Percentiles rank a stretch among this genome's conserved stretches.
phyloP scores from a whole-genome alignment of 2,113 vertebrate species.

The Oncorhynchus clarkii region DNA sequence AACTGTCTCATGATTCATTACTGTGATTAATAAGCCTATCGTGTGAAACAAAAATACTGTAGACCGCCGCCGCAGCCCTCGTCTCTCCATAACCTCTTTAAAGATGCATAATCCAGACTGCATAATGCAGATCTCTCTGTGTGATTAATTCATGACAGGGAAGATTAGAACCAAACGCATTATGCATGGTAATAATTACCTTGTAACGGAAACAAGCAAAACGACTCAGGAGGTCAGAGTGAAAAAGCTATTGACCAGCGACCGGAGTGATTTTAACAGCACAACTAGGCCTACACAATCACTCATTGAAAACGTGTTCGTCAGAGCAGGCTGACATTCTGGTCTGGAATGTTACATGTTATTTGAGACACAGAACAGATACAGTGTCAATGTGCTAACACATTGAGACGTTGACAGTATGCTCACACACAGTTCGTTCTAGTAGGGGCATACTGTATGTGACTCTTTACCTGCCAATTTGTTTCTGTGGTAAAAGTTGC shows the following conservation, averaged over 20 bases:
- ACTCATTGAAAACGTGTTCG: slow-evolving; percentile 54
- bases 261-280: slow-evolving; percentile 15
- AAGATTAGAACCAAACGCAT: slow-evolving; percentile 53
- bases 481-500: too few species aligned
- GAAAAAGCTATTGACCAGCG: slow-evolving; percentile 55
- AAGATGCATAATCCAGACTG: slow-evolving; percentile 55
- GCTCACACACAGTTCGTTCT: not conserved
- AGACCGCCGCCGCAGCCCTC: slow-evolving; percentile 43
- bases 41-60: slow-evolving; percentile 61
- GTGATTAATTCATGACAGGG: slow-evolving; percentile 61
- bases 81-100: slow-evolving; percentile 52
- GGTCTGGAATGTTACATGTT: not conserved
- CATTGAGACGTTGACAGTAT: not conserved
- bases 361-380: not conserved
- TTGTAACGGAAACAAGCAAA: slow-evolving; percentile 65
- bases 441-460: too few species aligned
- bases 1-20: slow-evolving; percentile 64
- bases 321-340: slow-evolving; percentile 46
- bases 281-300: slow-evolving; percentile 17
- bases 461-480: too few species aligned
- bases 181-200: slow-evolving; percentile 60
- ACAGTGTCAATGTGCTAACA: not conserved
- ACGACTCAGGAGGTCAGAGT: slow-evolving; percentile 39
- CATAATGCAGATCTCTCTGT: slow-evolving; percentile 45
- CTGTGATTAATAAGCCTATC: slow-evolving; percentile 71